Percentiles rank a stretch among this genome's conserved stretches.
These are phyloP conservation scores for Epizoanthus fatuus DNA, from an alignment of 92 coral and sea anemone species.

Conservation along the genomic window DNA sequence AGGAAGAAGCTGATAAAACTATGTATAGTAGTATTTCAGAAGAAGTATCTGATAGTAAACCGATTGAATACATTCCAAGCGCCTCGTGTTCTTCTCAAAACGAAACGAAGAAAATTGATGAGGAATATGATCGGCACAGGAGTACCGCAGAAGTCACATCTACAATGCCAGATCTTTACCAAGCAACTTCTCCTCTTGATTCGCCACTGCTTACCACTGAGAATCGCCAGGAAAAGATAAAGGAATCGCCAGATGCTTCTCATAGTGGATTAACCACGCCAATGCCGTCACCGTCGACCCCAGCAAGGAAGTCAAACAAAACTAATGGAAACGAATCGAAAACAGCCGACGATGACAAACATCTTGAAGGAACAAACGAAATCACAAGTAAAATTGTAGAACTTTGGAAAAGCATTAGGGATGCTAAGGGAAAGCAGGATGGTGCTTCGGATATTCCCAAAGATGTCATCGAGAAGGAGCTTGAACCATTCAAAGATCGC, in stretches of 20 bases:
- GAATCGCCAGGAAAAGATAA: neutral
- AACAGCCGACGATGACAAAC: neutral
- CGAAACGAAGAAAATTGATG: neutral
- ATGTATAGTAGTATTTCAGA: neutral
- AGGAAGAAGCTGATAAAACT: no score
- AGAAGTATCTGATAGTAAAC: neutral
- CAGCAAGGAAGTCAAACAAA: neutral
- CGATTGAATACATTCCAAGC: neutral
- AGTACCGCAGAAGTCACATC: neutral
- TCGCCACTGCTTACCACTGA: neutral
- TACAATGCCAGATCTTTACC: no score
- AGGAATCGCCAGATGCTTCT: neutral
- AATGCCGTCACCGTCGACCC: no score
- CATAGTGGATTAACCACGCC: no score
- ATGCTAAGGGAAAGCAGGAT: no score
- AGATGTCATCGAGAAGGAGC: neutral
- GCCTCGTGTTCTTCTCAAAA: neutral
- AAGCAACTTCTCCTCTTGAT: neutral
- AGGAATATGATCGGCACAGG: neutral
- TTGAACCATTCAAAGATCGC: neutral
- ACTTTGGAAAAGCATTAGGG: neutral
- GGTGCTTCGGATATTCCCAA: neutral
- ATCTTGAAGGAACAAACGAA: constrained; percentile 16
- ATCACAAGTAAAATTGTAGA: constrained; percentile 13
- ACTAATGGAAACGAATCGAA: neutral